Evolutionary conservation across 2,888 invertebrate species (phyloP), one percentile per base, ranked within the genome.

Genomic region (Gymnoscelis rufifasciata): DNA sequence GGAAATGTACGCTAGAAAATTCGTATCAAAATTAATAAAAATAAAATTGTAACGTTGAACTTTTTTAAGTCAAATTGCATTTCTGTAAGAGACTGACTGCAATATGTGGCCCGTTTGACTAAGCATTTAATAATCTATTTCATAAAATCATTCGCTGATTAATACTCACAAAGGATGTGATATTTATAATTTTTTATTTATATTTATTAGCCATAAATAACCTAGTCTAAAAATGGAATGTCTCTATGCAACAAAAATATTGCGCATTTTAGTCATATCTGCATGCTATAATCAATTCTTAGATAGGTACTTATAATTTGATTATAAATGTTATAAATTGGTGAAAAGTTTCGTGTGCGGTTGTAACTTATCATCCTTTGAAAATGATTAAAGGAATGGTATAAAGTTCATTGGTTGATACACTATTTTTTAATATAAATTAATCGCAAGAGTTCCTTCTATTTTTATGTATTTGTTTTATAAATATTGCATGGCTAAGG

Each of bases 281-380:
- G 67, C n/a, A n/a, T n/a, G n/a, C n/a, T 60, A 68, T 64, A 74
- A 63, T 54, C 41, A 38, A 53, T 47, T 29, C 30, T 13, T 7
- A 30, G 31, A 36, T 38, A 13, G 23, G 19, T 36, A 11, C 26
- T 23, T 24, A 19, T 39, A 45, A 28, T 19, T 36, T 43, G 7
- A 24, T 29, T 15, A 27, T 19, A 33, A 30, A 14, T 12, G 14
- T 29, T 6, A 29, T 12, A 3, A 7, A 23, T 33, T 27, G 29
- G 15, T 13, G 8, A 14, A 33, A 36, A n/a, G n/a, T 15, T 54
- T 52, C 42, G 64, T 68, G 78, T 78, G 79, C 67, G 56, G 47
- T 60, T 78, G 74, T 51, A 52, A 62, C 78, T 80, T 81, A 66
- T 59, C 74, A 66, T 73, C 59, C 76, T 83, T 84, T 82, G 57